Conservation (phyloP, 2,113 vertebrate genomes). For the Loxodonta africana region DNA sequence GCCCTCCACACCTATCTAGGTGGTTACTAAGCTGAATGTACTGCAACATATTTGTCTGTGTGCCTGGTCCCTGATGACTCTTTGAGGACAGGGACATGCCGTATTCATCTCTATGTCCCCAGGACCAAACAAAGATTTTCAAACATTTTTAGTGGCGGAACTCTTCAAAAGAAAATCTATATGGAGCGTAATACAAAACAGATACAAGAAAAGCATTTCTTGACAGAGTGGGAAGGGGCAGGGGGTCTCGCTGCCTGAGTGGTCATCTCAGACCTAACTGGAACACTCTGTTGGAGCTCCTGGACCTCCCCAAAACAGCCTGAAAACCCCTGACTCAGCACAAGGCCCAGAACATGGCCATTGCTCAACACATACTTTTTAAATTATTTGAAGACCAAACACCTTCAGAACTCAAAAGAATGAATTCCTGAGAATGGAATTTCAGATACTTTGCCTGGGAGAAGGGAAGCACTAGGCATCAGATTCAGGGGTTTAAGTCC, state of each 20-base stretch:
- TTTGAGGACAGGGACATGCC: background rate
- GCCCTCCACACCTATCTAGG: background rate
- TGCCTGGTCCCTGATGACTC: background rate
- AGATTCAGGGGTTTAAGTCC: background rate
- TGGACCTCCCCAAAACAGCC: no score
- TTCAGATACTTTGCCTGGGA: background rate
- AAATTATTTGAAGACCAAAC: background rate
- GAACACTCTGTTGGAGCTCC: background rate
- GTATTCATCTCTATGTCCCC: background rate
- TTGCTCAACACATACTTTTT: background rate
- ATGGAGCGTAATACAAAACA: background rate
- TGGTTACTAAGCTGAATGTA: background rate
- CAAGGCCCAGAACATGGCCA: background rate
- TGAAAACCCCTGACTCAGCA: background rate
- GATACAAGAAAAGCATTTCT: background rate
- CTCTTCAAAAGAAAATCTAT: constrained; percentile 7
- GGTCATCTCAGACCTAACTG: background rate
- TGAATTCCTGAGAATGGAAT: background rate
- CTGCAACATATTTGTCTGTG: background rate
- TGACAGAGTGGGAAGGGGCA: background rate
- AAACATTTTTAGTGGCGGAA: background rate
- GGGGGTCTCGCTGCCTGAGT: background rate
- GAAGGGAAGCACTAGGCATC: fast-evolving
- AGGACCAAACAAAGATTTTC: background rate
- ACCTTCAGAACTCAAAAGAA: background rate